Evolutionary conservation across 2,797 vertebrate species (phyloP).

Genomic region (Pyrrhura leucotis): DNA sequence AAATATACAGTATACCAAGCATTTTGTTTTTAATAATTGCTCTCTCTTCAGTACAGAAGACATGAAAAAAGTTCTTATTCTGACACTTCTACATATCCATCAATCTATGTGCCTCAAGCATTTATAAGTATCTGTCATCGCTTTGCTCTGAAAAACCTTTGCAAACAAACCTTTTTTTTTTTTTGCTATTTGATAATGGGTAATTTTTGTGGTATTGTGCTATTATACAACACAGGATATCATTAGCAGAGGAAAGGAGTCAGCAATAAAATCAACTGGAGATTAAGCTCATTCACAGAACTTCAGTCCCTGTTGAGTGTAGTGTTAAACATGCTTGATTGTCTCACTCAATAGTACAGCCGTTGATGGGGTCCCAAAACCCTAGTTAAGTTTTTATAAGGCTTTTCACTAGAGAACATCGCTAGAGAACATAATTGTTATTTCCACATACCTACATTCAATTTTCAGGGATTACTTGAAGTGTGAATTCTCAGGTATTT

Average conservation of each 20-base stretch:
- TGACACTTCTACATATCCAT: background rate
- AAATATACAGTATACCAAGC: background rate
- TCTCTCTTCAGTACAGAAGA: background rate
- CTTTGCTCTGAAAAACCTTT: background rate
- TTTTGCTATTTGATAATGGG: background rate
- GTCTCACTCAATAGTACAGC: constrained; percentile 31
- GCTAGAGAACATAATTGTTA: constrained; percentile 64
- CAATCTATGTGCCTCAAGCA: background rate
- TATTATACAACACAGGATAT: background rate
- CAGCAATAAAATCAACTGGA: constrained; percentile 57
- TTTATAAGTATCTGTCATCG: background rate
- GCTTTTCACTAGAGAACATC: constrained; percentile 68
- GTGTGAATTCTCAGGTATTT: constrained; percentile 75
- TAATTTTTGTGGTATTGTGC: background rate
- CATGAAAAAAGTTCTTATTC: background rate
- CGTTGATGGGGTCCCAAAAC: constrained; percentile 42
- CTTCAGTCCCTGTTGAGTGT: constrained; percentile 43
- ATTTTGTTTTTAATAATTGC: background rate
- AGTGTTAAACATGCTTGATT: constrained; percentile 34
- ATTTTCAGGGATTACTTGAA: constrained; percentile 76
- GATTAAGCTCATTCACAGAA: constrained; percentile 66
- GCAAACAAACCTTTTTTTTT: background rate
- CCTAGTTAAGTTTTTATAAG: constrained; percentile 66
- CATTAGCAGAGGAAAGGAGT: constrained; percentile 41
- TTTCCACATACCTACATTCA: constrained; percentile 63